Conservation (phyloP, 2,888 invertebrate genomes). For the Adineta ricciae region DNA sequence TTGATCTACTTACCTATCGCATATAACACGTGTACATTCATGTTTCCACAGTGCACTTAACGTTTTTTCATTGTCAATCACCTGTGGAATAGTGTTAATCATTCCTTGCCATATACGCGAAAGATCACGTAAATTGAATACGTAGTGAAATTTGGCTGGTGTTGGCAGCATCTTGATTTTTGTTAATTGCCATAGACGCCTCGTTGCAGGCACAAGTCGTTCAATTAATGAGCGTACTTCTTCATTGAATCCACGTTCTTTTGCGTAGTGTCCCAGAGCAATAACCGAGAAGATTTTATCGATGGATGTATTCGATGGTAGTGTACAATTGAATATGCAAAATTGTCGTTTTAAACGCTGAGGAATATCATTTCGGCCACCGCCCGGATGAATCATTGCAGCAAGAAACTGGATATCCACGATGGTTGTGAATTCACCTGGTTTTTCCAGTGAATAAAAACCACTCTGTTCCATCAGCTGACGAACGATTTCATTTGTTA, state of each 20-base stretch:
- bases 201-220: conserved; percentile 73
- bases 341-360: conserved; percentile 85
- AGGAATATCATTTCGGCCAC: conserved; percentile 88
- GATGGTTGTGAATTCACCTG: conserved; percentile 83
- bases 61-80: conserved; percentile 67
- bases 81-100: conserved; percentile 58
- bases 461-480: conserved; percentile 88
- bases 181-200: conserved; percentile 77
- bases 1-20: conserved; percentile 54
- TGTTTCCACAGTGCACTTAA: conserved; percentile 86
- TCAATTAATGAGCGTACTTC: conserved; percentile 71
- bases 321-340: conserved; percentile 82
- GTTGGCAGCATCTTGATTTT: conserved; percentile 75
- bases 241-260: conserved; percentile 69
- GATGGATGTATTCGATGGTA: conserved; percentile 77
- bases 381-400: conserved; percentile 87
- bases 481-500: conserved; percentile 70
- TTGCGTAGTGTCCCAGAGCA: conserved; percentile 73
- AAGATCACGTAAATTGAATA: conserved; percentile 82
- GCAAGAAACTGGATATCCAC: conserved; percentile 77
- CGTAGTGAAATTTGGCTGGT: conserved; percentile 91
- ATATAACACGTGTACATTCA: conserved; percentile 65
- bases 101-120: conserved; percentile 94
- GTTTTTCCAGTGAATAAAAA: conserved; percentile 89
- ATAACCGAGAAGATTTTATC: conserved; percentile 84